These are phyloP conservation scores for Ptychoptera albimana DNA, from an alignment of 2,888 invertebrate genomes.

Conservation along the genomic window DNA sequence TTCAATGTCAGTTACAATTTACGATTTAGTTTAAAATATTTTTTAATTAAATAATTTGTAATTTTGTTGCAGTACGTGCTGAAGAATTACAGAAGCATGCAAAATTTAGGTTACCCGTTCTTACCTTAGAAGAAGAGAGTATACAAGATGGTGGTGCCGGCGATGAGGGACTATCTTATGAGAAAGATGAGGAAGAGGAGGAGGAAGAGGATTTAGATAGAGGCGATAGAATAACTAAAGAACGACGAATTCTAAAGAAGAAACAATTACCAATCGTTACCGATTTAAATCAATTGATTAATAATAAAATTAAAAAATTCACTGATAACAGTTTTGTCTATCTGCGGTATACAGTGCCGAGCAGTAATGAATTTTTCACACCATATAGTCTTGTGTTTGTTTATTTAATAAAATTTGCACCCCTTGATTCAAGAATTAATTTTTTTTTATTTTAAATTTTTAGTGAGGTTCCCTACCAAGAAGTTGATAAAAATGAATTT, in stretches of 20 bases:
- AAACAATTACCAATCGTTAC: constrained; percentile 17
- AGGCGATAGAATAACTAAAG: not conserved
- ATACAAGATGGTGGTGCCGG: too few relatives aligned
- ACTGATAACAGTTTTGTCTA: constrained; percentile 55
- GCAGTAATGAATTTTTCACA: constrained; percentile 53
- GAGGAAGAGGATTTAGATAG: too few relatives aligned
- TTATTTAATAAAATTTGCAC: constrained; percentile 1
- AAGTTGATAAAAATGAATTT: constrained; percentile 52
- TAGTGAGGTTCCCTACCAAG: constrained; percentile 58
- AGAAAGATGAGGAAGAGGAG: too few relatives aligned
- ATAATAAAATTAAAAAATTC: constrained; percentile 35
- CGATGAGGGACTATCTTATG: too few relatives aligned
- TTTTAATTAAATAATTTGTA: too few relatives aligned
- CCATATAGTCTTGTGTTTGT: constrained; percentile 58
- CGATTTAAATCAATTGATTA: constrained; percentile 32
- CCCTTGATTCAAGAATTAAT: not conserved
- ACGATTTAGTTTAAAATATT: too few relatives aligned
- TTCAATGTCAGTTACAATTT: too few relatives aligned
- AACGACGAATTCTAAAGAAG: not conserved
- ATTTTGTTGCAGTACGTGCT: too few relatives aligned
- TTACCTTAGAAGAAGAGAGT: too few relatives aligned
- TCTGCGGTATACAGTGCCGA: constrained; percentile 56
- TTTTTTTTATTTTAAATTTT: constrained; percentile 10
- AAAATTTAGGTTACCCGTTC: too few relatives aligned
- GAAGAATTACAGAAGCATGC: too few relatives aligned